Conservation (phyloP, 1,140 invertebrate species). For the Laupala kohalensis region DNA sequence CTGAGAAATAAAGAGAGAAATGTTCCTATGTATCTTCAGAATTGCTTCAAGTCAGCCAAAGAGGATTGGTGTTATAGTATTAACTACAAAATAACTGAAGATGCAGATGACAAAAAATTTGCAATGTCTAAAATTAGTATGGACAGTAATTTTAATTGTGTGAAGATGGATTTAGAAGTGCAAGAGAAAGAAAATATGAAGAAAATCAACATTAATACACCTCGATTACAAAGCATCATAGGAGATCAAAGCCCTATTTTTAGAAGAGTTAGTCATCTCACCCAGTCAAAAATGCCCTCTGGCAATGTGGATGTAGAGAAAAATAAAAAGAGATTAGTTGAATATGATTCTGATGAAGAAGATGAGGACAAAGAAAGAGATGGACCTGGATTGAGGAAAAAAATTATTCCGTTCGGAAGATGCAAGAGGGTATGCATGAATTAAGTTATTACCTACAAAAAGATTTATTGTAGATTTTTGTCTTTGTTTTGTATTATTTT, state of each 20-base stretch:
- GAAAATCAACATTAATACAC: not conserved
- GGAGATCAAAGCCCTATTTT: not conserved
- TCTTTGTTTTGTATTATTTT: too few relatives aligned
- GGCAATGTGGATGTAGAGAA: not conserved
- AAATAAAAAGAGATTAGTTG: not conserved
- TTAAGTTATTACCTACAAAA: too few relatives aligned
- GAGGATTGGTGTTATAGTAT: not conserved
- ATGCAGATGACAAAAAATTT: not conserved
- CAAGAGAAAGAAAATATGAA: not conserved
- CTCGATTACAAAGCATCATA: not conserved
- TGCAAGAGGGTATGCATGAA: not conserved
- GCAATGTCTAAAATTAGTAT: not conserved
- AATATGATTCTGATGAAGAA: not conserved
- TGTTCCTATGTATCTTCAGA: not conserved
- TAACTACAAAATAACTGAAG: too few relatives aligned
- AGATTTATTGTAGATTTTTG: too few relatives aligned
- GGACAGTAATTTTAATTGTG: not conserved
- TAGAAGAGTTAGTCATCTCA: not conserved
- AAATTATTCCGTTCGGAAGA: not conserved
- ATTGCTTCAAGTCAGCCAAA: not conserved
- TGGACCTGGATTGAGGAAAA: not conserved
- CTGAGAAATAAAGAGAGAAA: slow-evolving; percentile 76
- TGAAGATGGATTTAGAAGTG: not conserved
- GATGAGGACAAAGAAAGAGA: not conserved
- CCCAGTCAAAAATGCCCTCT: not conserved